Percentiles rank a stretch among this genome's conserved stretches.
phyloP scores from a whole-genome alignment of 2,888 invertebrate species.

The Steinernema carpocapsae region DNA sequence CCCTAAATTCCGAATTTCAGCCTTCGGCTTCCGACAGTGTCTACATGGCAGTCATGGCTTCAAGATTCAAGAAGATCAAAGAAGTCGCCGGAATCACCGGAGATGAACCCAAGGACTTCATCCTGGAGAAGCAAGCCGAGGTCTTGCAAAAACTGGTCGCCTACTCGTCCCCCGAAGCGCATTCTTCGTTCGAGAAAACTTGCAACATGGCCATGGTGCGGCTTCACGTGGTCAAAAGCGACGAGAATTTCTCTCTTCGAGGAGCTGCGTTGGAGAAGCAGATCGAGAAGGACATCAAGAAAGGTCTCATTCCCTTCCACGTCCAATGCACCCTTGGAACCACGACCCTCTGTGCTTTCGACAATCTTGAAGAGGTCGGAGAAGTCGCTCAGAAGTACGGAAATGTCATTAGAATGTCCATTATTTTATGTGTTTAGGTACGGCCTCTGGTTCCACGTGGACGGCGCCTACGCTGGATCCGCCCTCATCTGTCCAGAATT shows the following conservation, averaged over 20 bases:
- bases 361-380: slow-evolving; percentile 86
- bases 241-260: slow-evolving; percentile 80
- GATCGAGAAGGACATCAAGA: slow-evolving; percentile 80
- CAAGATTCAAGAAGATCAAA: slow-evolving; percentile 84
- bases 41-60: slow-evolving; percentile 86
- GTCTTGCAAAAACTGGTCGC: slow-evolving; percentile 88
- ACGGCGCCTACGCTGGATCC: slow-evolving; percentile 91
- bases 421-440: not conserved
- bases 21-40: slow-evolving; percentile 93
- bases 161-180: slow-evolving; percentile 95
- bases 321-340: slow-evolving; percentile 88
- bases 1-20: too few relatives aligned
- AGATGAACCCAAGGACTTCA: not conserved
- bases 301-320: slow-evolving; percentile 91
- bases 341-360: slow-evolving; percentile 92
- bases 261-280: slow-evolving; percentile 81
- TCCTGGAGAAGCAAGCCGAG: slow-evolving; percentile 80
- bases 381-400: slow-evolving; percentile 75
- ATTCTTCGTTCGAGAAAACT: slow-evolving; percentile 91
- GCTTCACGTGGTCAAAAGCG: slow-evolving; percentile 86
- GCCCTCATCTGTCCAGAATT: slow-evolving; percentile 94
- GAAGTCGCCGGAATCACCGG: slow-evolving; percentile 73
- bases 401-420: too few relatives aligned
- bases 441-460: slow-evolving; percentile 35
- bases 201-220: slow-evolving; percentile 88